phyloP scores from a whole-genome alignment of 2,888 invertebrate genomes.

The Monochamus alternatus region DNA sequence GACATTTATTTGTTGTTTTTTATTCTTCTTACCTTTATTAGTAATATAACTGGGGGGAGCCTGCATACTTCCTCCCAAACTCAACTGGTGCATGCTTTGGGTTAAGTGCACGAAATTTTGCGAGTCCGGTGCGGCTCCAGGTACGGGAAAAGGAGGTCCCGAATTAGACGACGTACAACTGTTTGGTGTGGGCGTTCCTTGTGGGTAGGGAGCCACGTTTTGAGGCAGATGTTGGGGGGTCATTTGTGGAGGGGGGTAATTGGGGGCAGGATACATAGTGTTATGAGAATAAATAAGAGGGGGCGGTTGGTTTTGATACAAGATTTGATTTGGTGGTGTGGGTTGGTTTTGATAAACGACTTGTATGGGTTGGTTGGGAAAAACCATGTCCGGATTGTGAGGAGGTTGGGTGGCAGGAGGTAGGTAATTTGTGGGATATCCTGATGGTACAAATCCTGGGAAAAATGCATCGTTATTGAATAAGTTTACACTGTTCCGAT shows the following conservation, averaged over 20 bases:
- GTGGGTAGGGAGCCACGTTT: slow-evolving; percentile 50
- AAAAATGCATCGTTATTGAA: slow-evolving; percentile 14
- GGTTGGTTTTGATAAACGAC: slow-evolving; percentile 60
- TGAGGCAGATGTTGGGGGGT: slow-evolving; percentile 37
- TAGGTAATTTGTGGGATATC: slow-evolving; percentile 48
- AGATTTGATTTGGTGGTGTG: slow-evolving; percentile 54
- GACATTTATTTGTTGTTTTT: no score
- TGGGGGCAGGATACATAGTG: slow-evolving; percentile 46
- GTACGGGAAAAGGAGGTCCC: slow-evolving; percentile 42
- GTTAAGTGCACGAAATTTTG: slow-evolving; percentile 56
- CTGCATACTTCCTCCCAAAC: slow-evolving; percentile 45
- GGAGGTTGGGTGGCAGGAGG: slow-evolving; percentile 46
- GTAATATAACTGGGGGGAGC: slow-evolving; percentile 30
- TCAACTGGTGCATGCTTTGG: slow-evolving; percentile 61
- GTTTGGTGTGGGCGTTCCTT: slow-evolving; percentile 61
- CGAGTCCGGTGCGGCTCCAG: slow-evolving; percentile 43
- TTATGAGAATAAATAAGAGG: slow-evolving; percentile 63
- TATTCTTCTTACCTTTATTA: slow-evolving; percentile 41
- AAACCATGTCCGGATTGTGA: slow-evolving; percentile 58
- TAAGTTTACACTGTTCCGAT: neutral
- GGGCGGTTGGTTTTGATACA: slow-evolving; percentile 62
- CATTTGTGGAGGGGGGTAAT: slow-evolving; percentile 36
- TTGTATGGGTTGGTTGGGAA: slow-evolving; percentile 59
- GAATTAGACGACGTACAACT: slow-evolving; percentile 58
- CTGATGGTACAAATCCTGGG: slow-evolving; percentile 52